phyloP scores from a whole-genome alignment of 2,113 vertebrate species.

The Recurvirostra avosetta region DNA sequence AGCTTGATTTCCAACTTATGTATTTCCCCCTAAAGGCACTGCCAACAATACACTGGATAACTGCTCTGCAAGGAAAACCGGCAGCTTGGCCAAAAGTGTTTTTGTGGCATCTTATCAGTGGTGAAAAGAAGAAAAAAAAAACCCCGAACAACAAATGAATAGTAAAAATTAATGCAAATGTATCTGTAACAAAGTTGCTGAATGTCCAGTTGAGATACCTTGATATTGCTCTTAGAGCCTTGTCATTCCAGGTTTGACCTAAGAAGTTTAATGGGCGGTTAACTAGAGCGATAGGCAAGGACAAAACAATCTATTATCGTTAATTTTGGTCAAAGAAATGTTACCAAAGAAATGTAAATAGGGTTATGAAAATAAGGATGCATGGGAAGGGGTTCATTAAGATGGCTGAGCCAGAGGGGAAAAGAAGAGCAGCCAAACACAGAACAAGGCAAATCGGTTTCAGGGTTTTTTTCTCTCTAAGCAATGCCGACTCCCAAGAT shows the following conservation, averaged over 20 bases:
- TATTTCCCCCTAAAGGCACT: constrained; percentile 52
- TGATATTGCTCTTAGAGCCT: neutral
- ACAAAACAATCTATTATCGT: neutral
- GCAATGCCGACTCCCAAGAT: neutral
- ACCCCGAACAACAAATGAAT: neutral
- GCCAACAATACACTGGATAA: constrained; percentile 4
- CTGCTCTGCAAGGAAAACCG: neutral
- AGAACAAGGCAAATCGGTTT: neutral
- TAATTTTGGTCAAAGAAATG: neutral
- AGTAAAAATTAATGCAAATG: neutral
- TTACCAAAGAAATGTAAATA: neutral
- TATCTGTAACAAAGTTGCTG: neutral
- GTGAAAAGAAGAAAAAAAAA: neutral
- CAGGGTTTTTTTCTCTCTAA: neutral
- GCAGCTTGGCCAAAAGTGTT: neutral
- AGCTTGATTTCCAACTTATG: constrained; percentile 39
- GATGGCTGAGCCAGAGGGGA: neutral
- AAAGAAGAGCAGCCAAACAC: neutral
- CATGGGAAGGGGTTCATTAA: neutral
- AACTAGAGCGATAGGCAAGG: neutral
- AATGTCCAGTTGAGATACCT: neutral
- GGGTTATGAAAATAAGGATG: neutral
- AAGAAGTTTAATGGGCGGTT: neutral
- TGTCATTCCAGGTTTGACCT: neutral
- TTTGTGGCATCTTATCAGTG: neutral